Evolutionary conservation across 2,888 invertebrate species (phyloP).

Genomic region (Trachelus tabidus): DNA sequence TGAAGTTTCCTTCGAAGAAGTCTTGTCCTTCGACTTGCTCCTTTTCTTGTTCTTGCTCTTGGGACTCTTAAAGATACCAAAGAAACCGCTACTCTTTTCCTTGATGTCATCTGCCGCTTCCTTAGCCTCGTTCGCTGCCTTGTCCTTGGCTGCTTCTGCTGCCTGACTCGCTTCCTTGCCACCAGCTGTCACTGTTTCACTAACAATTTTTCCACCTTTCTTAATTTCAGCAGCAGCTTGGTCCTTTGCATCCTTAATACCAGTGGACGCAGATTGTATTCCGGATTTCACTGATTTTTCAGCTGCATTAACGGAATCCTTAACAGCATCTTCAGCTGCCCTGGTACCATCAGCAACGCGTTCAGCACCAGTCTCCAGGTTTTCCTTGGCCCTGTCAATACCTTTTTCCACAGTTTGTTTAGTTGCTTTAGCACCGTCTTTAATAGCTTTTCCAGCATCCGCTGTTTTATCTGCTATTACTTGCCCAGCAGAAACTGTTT

Average conservation of each 20-base stretch:
- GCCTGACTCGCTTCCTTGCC: conserved; percentile 70
- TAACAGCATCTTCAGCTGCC: conserved; percentile 40
- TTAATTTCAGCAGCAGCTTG: conserved; percentile 63
- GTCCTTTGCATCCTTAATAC: conserved; percentile 69
- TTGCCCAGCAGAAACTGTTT: conserved; percentile 8
- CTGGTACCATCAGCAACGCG: conserved; percentile 10
- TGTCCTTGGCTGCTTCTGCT: conserved; percentile 68
- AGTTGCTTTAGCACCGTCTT: conserved; percentile 14
- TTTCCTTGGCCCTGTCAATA: conserved; percentile 67
- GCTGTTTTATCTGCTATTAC: conserved; percentile 8
- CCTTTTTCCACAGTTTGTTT: conserved; percentile 9
- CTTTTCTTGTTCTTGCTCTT: conserved; percentile 48
- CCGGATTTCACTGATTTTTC: conserved; percentile 65
- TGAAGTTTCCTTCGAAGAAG: conserved; percentile 52
- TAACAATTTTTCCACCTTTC: conserved; percentile 59
- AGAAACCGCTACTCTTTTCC: conserved; percentile 44
- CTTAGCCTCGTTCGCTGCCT: conserved; percentile 68
- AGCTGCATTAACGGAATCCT: conserved; percentile 68
- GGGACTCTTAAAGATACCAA: conserved; percentile 58
- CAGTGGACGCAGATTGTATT: conserved; percentile 67
- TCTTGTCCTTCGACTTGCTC: conserved; percentile 51
- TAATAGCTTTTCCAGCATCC: conserved; percentile 14
- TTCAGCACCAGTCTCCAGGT: conserved; percentile 37
- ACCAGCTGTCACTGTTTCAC: conserved; percentile 49
- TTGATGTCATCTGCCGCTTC: conserved; percentile 44